phyloP scores from a whole-genome alignment of 2,888 invertebrate genomes.

The Mythimna lalbum region DNA sequence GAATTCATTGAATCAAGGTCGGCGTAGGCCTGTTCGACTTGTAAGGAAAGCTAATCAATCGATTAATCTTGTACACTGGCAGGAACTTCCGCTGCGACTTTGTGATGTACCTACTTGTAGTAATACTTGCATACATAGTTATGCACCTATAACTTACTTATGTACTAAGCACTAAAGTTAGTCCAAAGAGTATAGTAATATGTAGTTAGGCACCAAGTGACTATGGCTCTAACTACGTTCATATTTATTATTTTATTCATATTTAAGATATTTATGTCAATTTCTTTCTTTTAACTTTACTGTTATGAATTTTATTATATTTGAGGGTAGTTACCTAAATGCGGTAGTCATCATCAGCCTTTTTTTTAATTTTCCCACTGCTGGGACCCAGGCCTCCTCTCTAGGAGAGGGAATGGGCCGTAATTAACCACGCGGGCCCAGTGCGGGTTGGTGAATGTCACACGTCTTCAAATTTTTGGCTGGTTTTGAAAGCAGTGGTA shows the following conservation, averaged over 20 bases:
- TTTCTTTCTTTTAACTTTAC: not conserved
- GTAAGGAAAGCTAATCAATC: slow-evolving; percentile 64
- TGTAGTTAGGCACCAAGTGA: not conserved
- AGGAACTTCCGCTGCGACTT: slow-evolving; percentile 54
- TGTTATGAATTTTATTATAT: too few species aligned
- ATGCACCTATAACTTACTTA: not conserved
- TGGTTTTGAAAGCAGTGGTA: too few species aligned
- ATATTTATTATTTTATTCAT: not conserved
- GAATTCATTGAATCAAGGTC: slow-evolving; percentile 64
- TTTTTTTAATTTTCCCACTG: too few species aligned
- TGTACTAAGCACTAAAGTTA: not conserved
- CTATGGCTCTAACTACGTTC: not conserved
- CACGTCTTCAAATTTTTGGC: too few species aligned
- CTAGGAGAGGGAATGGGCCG: too few species aligned
- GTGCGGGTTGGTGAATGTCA: too few species aligned
- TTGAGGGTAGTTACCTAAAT: too few species aligned
- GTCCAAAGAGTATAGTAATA: not conserved
- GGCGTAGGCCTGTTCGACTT: slow-evolving; percentile 59
- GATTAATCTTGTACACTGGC: slow-evolving; percentile 50
- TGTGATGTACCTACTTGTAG: slow-evolving; percentile 14
- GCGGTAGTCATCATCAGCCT: too few species aligned
- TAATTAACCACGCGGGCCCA: too few species aligned
- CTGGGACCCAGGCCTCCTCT: too few species aligned
- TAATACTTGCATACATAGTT: not conserved
- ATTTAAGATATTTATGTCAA: not conserved